Evolutionary conservation across 2,888 invertebrate genomes (phyloP), one percentile per base, ranked within the genome.

Genomic region (Meteorus colon): DNA sequence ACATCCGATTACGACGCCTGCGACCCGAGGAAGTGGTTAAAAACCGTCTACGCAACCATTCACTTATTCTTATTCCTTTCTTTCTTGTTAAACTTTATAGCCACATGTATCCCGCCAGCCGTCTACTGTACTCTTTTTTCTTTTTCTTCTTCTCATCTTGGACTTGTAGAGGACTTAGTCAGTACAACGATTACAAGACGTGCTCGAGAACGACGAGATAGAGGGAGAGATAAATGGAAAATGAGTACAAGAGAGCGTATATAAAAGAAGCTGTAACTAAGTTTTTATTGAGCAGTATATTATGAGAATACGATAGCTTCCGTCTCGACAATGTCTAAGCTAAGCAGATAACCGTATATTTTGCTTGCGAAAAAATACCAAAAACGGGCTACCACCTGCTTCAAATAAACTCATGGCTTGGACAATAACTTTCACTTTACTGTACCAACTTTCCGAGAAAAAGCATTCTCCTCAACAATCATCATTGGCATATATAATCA

Each of bases 231-330:
- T 55, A 75, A 76, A 77, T 65, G 78, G 69, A 67, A 62, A 77
- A 76, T 66, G 55, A 74, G 70, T 68, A 60, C 69, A 69, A 70
- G 76, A 69, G 77, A 80, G 72, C 78, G 80, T 55, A 55, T 55
- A 55, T 55, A 55, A 77, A 80, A 81, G 78, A 79, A 82, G 82
- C 84, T 82, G 86, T 87, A 87, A 87, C 86, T 85, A 86, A 86
- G 86, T 87, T 89, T 89, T 89, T 89, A 89, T 89, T 86, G 86
- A 84, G 82, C 80, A 82, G 85, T 89, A 87, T 87, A 86, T 87
- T 86, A 87, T 82, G 82, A 75, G 82, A 75, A 80, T 82, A 82
- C 86, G 84, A 87, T 85, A 86, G 85, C 83, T 88, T 87, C 85
- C 86, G 88, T 88, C 86, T 88, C 87, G 86, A 78, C 85, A 81